Evolutionary conservation across 2,797 vertebrate species (phyloP).

Genomic region (Eulemur mongoz): DNA sequence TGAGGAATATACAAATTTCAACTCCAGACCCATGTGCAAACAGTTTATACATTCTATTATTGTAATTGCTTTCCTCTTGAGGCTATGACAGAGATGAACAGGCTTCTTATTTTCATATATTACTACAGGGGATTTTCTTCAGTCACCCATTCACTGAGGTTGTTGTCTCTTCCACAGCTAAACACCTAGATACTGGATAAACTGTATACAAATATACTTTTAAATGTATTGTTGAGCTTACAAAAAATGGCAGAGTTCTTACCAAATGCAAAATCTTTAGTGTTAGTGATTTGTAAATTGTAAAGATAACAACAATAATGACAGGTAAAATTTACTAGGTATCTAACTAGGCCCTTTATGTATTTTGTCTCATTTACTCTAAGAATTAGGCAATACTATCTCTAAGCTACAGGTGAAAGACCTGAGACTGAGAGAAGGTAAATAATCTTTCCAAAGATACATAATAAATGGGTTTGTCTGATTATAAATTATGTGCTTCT

Average conservation of each 20-base stretch:
- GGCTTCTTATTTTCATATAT: not conserved
- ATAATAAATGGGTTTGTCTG: not conserved
- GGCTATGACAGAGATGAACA: not conserved
- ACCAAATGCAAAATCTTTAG: not conserved
- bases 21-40: not conserved
- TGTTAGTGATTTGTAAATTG: not conserved
- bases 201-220: too few species aligned
- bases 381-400: not conserved
- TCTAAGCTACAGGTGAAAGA: constrained; percentile 16
- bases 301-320: constrained; percentile 9
- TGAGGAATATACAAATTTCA: not conserved
- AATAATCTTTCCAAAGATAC: not conserved
- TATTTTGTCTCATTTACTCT: not conserved
- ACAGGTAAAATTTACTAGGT: not conserved
- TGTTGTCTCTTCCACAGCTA: not conserved
- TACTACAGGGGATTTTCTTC: not conserved
- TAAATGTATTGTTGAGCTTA: too few species aligned
- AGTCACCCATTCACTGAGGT: not conserved
- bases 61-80: constrained; percentile 1
- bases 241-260: not conserved
- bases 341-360: not conserved
- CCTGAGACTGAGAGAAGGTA: not conserved
- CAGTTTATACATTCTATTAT: not conserved
- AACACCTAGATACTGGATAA: too few species aligned
- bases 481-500: not conserved